Evolutionary conservation across 2,113 vertebrate genomes (phyloP), one percentile per base, ranked within the genome.

Genomic region (Saguinus midas): DNA sequence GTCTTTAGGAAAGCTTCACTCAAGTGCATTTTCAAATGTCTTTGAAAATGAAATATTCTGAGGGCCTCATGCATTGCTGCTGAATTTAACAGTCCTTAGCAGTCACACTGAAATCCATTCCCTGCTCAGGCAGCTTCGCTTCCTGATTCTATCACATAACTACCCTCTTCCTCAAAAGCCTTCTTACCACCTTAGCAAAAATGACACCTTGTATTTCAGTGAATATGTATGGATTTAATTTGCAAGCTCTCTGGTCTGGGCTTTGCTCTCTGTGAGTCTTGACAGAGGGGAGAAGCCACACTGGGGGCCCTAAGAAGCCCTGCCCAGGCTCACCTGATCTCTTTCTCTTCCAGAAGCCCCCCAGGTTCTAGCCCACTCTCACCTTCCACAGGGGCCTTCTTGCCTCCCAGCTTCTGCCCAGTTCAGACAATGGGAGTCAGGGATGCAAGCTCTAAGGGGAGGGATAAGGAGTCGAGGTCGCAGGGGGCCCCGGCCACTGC

Each of bases 11-110:
- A 81, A 86, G 70, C 75, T 86, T 66, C 61, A 4, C 35, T 66
- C 40, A 70, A 68, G 91, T 40, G 79, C 66, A 58, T 89, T 97
- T 58, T 29, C 88, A 86, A 83, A 95, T 48, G 61, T 81, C 91
- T 96, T 58, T 78, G 79, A 73, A 79, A 29, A 68, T 87, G 93
- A 79, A 48, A 87, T 52, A 32, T 64, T 68, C 80, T 32, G 45
- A 72, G 68, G 76, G 35, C 16, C 23, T 32, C 3, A 2, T 12
- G 37, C 37, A 8, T 64, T 76, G 14, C 68, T 82, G 70, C 50
- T 55, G 37, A 89, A 43, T 66, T 89, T 57, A 66, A 35, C 83
- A 12, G 72, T 52, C 45, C 80, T 29, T 18, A 73, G 93, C 57
- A n/a, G 10, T 50, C 29, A 27, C 7, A 17, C 43, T 20, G 27